phyloP scores from a whole-genome alignment of 2,113 vertebrate genomes.

The Ophthalmotilapia sp. region DNA sequence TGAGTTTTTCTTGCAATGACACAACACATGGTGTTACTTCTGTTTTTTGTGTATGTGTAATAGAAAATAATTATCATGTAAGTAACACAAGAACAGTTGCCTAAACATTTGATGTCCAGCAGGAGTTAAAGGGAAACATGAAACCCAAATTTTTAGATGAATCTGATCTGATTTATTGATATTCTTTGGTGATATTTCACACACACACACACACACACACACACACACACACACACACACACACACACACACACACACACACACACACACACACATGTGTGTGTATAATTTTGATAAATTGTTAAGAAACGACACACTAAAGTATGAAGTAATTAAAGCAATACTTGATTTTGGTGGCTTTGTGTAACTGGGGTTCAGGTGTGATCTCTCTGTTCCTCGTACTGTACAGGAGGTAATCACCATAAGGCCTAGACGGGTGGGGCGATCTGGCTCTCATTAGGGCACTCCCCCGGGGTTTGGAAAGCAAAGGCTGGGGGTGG shows the following conservation, averaged over 20 bases:
- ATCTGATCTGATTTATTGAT: not conserved
- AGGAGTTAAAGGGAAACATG: not conserved
- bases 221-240: not conserved
- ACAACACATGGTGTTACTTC: constrained; percentile 35
- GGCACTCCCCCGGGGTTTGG: constrained; percentile 47
- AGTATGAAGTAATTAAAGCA: not conserved
- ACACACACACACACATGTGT: not conserved
- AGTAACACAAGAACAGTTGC: constrained; percentile 27
- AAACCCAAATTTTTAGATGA: not conserved
- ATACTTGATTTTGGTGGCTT: not conserved
- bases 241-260: not conserved
- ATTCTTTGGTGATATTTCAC: not conserved
- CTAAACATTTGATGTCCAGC: constrained; percentile 10
- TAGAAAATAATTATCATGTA: constrained; percentile 47
- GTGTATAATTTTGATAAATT: not conserved
- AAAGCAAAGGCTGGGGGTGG: not conserved
- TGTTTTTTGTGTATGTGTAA: constrained; percentile 31
- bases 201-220: not conserved
- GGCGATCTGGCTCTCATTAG: constrained; percentile 72
- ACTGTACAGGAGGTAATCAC: constrained; percentile 61
- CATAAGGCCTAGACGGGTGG: constrained; percentile 69
- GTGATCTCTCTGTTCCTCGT: constrained; percentile 22
- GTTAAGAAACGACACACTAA: not conserved
- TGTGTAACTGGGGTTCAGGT: constrained; percentile 57
- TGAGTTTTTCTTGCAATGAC: constrained; percentile 15